Percentiles rank a stretch among this genome's conserved stretches.
phyloP scores from a whole-genome alignment of 2,888 invertebrate genomes.

The Helobdella robusta region DNA sequence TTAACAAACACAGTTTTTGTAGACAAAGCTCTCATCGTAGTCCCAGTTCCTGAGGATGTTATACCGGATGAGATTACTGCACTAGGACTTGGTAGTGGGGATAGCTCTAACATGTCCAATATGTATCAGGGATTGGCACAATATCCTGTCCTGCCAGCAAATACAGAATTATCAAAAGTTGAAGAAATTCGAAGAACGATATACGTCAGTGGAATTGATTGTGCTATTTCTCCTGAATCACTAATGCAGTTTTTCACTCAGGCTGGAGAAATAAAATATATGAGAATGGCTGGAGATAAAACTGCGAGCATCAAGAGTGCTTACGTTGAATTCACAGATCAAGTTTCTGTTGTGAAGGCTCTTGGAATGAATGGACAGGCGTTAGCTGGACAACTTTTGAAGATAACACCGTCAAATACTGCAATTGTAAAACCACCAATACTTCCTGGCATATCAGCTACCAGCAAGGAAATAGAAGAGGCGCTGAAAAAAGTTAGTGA shows the following conservation, averaged over 20 bases:
- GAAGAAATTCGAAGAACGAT: conserved; percentile 92
- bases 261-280: conserved; percentile 87
- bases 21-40: conserved; percentile 87
- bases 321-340: conserved; percentile 85
- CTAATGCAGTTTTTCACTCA: conserved; percentile 74
- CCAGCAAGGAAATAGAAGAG: conserved; percentile 73
- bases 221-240: conserved; percentile 64
- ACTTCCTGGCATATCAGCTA: conserved; percentile 72
- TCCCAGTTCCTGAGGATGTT: conserved; percentile 66
- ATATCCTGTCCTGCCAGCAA: conserved; percentile 62
- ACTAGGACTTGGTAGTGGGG: conserved; percentile 15
- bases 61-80: conserved; percentile 73
- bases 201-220: conserved; percentile 70
- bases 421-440: conserved; percentile 60
- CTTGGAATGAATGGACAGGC: conserved; percentile 67
- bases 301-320: conserved; percentile 61
- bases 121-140: conserved; percentile 63
- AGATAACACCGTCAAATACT: conserved; percentile 60
- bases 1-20: conserved; percentile 98
- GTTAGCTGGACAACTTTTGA: conserved; percentile 60
- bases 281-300: conserved; percentile 76
- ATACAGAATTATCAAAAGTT: conserved; percentile 68
- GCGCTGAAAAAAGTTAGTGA: conserved; percentile 93
- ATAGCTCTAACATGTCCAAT: conserved; percentile 53
- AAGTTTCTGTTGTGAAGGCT: conserved; percentile 74